Evolutionary conservation across 2,888 invertebrate genomes (phyloP), one percentile per base, ranked within the genome.

Genomic region (Tineola bisselliella): DNA sequence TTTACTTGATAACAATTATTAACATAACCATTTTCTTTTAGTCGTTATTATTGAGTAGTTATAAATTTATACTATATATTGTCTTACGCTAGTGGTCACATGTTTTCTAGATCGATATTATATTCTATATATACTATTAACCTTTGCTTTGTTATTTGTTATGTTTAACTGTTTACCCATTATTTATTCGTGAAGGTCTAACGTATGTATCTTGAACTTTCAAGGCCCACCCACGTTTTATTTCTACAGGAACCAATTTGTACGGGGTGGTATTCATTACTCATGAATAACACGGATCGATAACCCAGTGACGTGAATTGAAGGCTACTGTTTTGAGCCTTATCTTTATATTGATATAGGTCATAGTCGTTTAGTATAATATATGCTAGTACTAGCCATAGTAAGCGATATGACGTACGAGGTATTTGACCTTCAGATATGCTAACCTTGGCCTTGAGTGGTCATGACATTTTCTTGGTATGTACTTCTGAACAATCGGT

Each of bases 271-370:
- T 48, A 17, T 48, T 48, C 8, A 48, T 54, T 25, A 25, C 19
- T 54, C 10, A 54, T 54, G 25, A 25, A 54, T 54, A 25, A 17
- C 54, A 54, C 25, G 25, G 54, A 54, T 54, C 54, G 25, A 54
- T 54, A 25, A 48, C 25, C 17, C 25, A 25, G 12, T 54, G 25
- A 54, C 54, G 54, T 38, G 38, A 38, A 38, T 38, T 15, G 48
- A n/a, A 38, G 38, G 6, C 15, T n/a, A n/a, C 8, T 48, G 48
- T 48, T 48, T 48, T 48, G 13, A 48, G 10, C 48, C 15, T 15
- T 48, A 48, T 15, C 4, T 10, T 17, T 2, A 48, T 48, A 48
- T 48, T 15, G n/a, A 15, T 48, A 48, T 48, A 17, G 48, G 13
- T 48, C 15, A 48, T 48, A 48, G 15, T 48, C 15, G 15, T 5